These are phyloP conservation scores for Steinernema scapterisci DNA, from an alignment of 2,888 invertebrate species.

Conservation along the genomic window DNA sequence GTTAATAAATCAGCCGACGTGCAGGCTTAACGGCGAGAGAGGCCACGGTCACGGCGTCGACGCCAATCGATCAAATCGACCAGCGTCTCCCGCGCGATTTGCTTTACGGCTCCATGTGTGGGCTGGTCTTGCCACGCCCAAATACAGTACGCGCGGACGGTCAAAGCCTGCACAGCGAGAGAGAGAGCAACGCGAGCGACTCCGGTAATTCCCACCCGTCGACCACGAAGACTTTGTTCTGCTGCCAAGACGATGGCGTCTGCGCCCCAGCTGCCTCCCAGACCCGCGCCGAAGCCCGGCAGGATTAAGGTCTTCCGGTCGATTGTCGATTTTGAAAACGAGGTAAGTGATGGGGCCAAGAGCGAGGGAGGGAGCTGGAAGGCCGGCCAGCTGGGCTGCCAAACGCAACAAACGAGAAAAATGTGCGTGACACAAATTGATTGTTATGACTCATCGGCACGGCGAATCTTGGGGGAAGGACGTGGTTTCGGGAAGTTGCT, in stretches of 20 bases:
- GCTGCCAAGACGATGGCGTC: background rate
- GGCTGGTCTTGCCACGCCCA: conserved; percentile 19
- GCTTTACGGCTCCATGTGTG: background rate
- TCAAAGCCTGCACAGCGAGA: background rate
- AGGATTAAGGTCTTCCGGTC: conserved; percentile 60
- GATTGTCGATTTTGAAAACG: conserved; percentile 49
- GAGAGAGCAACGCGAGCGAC: background rate
- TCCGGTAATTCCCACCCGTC: conserved; percentile 4
- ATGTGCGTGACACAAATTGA: too few species aligned
- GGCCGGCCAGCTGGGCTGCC: too few species aligned
- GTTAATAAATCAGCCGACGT: background rate
- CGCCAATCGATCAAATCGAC: conserved; percentile 12
- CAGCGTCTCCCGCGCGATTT: conserved; percentile 11
- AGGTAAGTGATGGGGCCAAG: conserved; percentile 10
- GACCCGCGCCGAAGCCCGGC: conserved; percentile 62
- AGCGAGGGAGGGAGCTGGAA: too few species aligned
- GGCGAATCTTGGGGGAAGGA: background rate
- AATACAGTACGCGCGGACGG: conserved; percentile 28
- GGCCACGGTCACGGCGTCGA: background rate
- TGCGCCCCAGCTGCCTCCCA: conserved; percentile 45
- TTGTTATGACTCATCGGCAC: background rate
- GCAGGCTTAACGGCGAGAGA: background rate
- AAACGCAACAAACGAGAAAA: too few species aligned
- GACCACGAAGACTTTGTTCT: too few species aligned
- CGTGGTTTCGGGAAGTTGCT: too few species aligned